Evolutionary conservation across 2,113 vertebrate species (phyloP), one percentile per base, ranked within the genome.

Genomic region (Gobius niger): DNA sequence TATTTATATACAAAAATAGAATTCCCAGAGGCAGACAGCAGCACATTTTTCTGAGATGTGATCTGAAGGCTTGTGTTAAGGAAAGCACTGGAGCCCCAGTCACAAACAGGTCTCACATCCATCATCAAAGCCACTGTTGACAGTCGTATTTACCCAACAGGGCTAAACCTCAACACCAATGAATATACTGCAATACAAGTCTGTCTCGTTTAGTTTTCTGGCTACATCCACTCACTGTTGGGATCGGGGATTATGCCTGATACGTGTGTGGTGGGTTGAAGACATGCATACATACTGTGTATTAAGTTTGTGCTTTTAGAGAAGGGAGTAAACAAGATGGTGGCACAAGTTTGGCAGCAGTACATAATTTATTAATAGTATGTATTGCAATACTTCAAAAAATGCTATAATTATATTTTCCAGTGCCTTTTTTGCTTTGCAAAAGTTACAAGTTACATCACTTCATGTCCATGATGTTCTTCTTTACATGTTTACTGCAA

Each of bases 61-160:
- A 82, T 70, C 53, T 65, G 18, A 16, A 73, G 56, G 66, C 59
- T 34, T 67, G 16, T 61, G 73, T 51, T 70, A 50, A 80, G 66
- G 59, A 44, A 56, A 52, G 19, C 60, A 44, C 40, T 44, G 9
- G 11, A 54, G 11, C 44, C 47, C 8, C 52, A 60, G 50, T 53
- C 40, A 18, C 56, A 18, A 54, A 41, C 24, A 73, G 54, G 47
- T 40, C 47, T 46, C 72, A 69, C 77, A 85, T 84, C 78, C 72
- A 82, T 85, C 85, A 80, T 83, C 80, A 83, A 77, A 85, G 74
- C 83, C 59, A 75, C 63, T 16, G 75, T 72, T 83, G 80, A 83
- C 85, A 85, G 78, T 63, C 76, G 67, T 82, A 75, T 89, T 83
- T 78, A 80, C 70, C 74, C 72, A 80, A 82, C 50, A 82, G 67